Conservation (phyloP, 1,140 invertebrate species). For the Odontomachus brunneus region DNA sequence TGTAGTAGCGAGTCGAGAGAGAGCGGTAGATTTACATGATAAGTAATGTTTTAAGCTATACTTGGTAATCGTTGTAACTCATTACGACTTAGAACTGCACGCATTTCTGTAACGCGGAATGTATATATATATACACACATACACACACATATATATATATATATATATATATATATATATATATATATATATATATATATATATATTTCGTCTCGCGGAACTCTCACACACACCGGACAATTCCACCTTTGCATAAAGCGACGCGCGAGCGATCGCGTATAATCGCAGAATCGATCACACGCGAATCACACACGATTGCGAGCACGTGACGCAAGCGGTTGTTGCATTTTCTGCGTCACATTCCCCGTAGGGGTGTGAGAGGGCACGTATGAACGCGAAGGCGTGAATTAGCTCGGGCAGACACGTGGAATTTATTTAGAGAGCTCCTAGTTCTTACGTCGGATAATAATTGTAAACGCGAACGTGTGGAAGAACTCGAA, state of each 20-base stretch:
- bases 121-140: too few species aligned
- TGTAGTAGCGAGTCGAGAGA: background rate
- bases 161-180: too few species aligned
- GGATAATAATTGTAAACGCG: constrained; percentile 11
- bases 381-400: background rate
- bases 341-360: background rate
- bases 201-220: constrained; percentile 16
- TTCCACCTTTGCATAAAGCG: background rate
- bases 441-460: constrained; percentile 5
- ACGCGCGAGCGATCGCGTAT: background rate
- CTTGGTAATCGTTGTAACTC: constrained; percentile 40
- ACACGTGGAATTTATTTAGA: constrained; percentile 11
- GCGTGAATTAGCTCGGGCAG: background rate
- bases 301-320: background rate
- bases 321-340: background rate
- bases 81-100: constrained; percentile 23
- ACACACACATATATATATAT: too few species aligned
- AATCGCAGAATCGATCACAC: background rate
- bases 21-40: constrained; percentile 15
- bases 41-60: constrained; percentile 36
- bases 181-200: too few species aligned
- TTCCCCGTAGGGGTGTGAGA: background rate
- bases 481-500: constrained; percentile 53
- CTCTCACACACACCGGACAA: background rate
- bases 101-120: constrained; percentile 9